Base-by-base conservation (phyloP, 2,888 invertebrate genomes). In the Drosophila emarginata region DNA sequence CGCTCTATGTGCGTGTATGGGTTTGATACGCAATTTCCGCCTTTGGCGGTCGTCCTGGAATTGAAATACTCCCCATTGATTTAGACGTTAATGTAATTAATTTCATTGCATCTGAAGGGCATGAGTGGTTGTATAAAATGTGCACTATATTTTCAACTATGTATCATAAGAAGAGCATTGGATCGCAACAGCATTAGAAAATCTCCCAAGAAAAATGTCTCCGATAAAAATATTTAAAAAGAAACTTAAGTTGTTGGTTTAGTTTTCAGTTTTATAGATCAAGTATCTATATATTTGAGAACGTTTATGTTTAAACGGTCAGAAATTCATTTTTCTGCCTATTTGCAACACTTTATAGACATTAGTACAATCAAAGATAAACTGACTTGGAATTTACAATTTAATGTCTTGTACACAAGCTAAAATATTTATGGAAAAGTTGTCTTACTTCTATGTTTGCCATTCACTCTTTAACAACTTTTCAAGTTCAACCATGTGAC, bases 401-500 rank as follows among this genome's bases (percentile, higher is more conserved):
- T 32, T 32, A 2, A 9, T 32, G 2, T 32, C 9, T 9, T 32
- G 11, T n/a, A 37, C 37, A 37, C n/a, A n/a, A n/a, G 1, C 4
- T n/a, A 4, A 45, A 21, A 45, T 21, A 1, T 12, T 12, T 45
- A 2, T 45, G 11, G 7, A 45, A 21, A 45, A 21, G 61, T 50
- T 68, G 68, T 15, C 0, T 39, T 11, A 21, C 6, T 15, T 67
- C 52, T 39, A n/a, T 23, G 28, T 11, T 32, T 50, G 60, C 50
- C 61, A 23, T 63, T 63, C 69, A 58, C 64, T 36, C 39, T 2
- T 40, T 51, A 53, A 26, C 36, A 40, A 64, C 52, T 60, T 71
- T 71, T 72, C 72, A 71, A 72, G 72, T 65, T 70, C 72, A 71
- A 45, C 51, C 57, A 6, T 32, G 56, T 65, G 65, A 50, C 18